Base-by-base conservation (phyloP, 1,140 invertebrate genomes). In the Pogonus chalceus region DNA sequence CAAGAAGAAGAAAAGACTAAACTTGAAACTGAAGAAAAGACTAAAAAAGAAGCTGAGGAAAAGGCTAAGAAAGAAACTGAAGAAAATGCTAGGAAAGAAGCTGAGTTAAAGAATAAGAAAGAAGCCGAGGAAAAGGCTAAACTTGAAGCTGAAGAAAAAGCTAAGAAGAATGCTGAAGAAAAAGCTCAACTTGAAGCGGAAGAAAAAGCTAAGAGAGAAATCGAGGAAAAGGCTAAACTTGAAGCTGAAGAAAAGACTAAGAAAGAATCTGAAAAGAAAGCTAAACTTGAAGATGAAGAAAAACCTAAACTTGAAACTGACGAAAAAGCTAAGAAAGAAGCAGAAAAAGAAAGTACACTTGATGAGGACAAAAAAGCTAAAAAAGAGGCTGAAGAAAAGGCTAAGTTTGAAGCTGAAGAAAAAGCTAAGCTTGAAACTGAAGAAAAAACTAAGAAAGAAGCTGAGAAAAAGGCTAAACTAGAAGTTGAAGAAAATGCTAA, bases 11-110 rank as follows among this genome's bases (percentile, higher is more conserved):
- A 71, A 16, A 62, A 52, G 22, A 62, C 60, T 2, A 60, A 59
- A 35, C 58, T 66, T 43, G 52, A 63, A 46, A 51, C 51, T 22
- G 62, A 65, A 50, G 53, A 51, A 49, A 69, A 68, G 51, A 62
- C 61, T 20, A 72, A 71, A 55, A 63, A 65, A 16, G 65, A 70
- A 55, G 67, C 63, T 18, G 66, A 72, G 49, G 68, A 66, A 48
- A 65, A 69, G 20, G 61, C 65, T 39, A 70, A 68, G 59, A 60
- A 63, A 2, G 54, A 55, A 39, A 21, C 47, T 2, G 51, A 53
- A 2, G 53, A 66, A 16, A 57, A 65, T 52, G 61, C 62, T 2
- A 66, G 71, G 49, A 21, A 62, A 21, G 54, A 59, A 53, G 65
- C 61, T 23, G 69, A 71, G 16, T 64, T 67, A 51, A 56, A 66